phyloP scores from a whole-genome alignment of 2,888 invertebrate species.

The Cheiracanthium punctorium region DNA sequence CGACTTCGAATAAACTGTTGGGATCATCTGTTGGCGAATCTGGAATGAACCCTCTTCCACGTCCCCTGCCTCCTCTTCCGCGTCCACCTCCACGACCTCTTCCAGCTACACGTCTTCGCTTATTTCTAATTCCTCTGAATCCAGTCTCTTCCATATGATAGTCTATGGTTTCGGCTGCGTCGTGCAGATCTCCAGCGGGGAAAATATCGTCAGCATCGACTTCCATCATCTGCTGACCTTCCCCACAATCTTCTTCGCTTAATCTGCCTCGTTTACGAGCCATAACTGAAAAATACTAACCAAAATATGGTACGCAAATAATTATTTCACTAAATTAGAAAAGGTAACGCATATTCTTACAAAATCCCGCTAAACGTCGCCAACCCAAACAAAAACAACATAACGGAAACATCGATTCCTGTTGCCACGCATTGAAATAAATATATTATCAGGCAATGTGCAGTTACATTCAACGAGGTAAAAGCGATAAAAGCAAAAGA shows the following conservation, averaged over 20 bases:
- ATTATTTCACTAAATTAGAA: too few relatives aligned
- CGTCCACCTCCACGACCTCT: slow-evolving; percentile 65
- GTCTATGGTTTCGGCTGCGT: slow-evolving; percentile 53
- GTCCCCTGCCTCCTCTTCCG: slow-evolving; percentile 68
- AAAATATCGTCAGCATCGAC: slow-evolving; percentile 69
- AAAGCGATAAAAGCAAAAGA: too few relatives aligned
- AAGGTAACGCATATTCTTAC: too few relatives aligned
- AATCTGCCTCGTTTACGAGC: slow-evolving; percentile 62
- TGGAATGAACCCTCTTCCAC: slow-evolving; percentile 57
- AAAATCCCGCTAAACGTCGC: too few relatives aligned
- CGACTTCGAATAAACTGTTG: slow-evolving; percentile 86
- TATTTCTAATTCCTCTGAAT: slow-evolving; percentile 58
- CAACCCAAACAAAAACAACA: too few relatives aligned
- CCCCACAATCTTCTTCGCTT: slow-evolving; percentile 61
- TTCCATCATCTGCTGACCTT: slow-evolving; percentile 60
- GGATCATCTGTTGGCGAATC: slow-evolving; percentile 67
- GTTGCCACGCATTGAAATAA: too few relatives aligned
- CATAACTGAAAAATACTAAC: slow-evolving; percentile 27
- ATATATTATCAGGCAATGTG: too few relatives aligned
- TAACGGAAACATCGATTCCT: too few relatives aligned
- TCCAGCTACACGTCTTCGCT: slow-evolving; percentile 59
- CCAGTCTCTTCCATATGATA: slow-evolving; percentile 53
- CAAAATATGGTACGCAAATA: too few relatives aligned
- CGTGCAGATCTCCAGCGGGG: slow-evolving; percentile 60
- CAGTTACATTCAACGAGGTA: too few relatives aligned